Base-by-base conservation (phyloP, 2,888 invertebrate species). In the Lordiphosa andalusiaca region DNA sequence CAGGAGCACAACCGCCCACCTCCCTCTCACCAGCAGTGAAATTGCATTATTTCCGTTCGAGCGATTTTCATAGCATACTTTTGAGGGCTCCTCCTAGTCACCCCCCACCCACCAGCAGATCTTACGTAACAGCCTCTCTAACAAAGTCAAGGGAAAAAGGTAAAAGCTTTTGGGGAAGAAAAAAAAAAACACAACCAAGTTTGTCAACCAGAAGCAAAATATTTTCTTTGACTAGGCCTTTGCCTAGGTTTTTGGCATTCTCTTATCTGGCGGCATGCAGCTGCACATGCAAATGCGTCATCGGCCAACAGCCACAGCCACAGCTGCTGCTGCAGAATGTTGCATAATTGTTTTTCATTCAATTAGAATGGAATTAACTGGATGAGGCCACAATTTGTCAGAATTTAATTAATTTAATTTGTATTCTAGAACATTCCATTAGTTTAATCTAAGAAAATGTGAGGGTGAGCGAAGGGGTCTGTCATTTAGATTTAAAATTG, bases 241-340 rank as follows among this genome's bases (percentile, higher is more conserved):
- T 39, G 41, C 10, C 16, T 48, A 48, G 46, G 16, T 16, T 16
- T 54, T 61, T 41, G 35, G 30, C 42, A 19, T 36, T 37, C 30
- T 59, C 68, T 82, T 76, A 76, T 76, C 82, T 69, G 41, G 36
- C 51, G 56, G 62, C 61, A 52, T 60, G 72, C 75, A 82, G 82
- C 59, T 68, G 52, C 37, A 54, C 59, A 64, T 61, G 46, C 44
- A 21, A 30, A 25, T 63, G 62, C 54, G 62, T 63, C 64, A 62
- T 48, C 54, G 35, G 42, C 30, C 30, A 53, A 38, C n/a, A n/a
- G n/a, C n/a, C n/a, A n/a, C n/a, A n/a, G n/a, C n/a, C n/a, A n/a
- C 13, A 23, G 21, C 7, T 7, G 23, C 25, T 12, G n/a, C 42
- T 13, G 12, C 25, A 25, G 25, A 25, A 16, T 6, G 2, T 7